Evolutionary conservation across 1,140 invertebrate genomes (phyloP).

Genomic region (Caenorhabditis remanei): DNA sequence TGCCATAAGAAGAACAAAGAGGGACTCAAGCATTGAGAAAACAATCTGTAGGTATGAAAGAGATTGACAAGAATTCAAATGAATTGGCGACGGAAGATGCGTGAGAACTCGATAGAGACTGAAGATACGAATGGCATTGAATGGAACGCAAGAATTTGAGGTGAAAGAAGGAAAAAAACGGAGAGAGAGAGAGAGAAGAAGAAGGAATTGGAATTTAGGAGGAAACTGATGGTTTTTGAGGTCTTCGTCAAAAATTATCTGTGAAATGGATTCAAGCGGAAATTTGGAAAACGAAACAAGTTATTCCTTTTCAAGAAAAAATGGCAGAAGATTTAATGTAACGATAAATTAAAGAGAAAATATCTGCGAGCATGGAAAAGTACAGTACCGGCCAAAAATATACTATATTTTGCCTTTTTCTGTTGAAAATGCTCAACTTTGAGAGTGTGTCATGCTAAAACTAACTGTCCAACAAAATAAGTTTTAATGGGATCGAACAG

Average conservation of each 20-base stretch:
- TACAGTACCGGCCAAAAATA: too few relatives aligned
- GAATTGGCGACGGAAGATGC: neutral
- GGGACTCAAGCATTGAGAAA: conserved; percentile 54
- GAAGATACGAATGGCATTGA: conserved; percentile 24
- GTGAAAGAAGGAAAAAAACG: neutral
- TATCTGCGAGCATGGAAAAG: too few relatives aligned
- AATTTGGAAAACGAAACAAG: neutral
- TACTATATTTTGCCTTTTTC: too few relatives aligned
- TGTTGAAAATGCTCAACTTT: too few relatives aligned
- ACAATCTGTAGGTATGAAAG: neutral
- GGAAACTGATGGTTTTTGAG: conserved; percentile 23
- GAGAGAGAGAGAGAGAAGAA: neutral
- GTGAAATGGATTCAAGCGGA: neutral
- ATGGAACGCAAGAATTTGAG: conserved; percentile 25
- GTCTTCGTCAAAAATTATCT: neutral
- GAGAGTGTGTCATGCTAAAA: too few relatives aligned
- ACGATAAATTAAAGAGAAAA: neutral
- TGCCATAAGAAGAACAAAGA: neutral
- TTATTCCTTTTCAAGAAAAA: neutral
- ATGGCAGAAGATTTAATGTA: neutral
- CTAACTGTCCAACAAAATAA: too few relatives aligned
- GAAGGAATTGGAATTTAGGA: neutral
- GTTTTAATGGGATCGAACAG: too few relatives aligned
- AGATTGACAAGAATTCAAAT: neutral
- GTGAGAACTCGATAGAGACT: conserved; percentile 26